Base-by-base conservation (phyloP, 2,797 vertebrate species). In the Bucorvus abyssinicus region DNA sequence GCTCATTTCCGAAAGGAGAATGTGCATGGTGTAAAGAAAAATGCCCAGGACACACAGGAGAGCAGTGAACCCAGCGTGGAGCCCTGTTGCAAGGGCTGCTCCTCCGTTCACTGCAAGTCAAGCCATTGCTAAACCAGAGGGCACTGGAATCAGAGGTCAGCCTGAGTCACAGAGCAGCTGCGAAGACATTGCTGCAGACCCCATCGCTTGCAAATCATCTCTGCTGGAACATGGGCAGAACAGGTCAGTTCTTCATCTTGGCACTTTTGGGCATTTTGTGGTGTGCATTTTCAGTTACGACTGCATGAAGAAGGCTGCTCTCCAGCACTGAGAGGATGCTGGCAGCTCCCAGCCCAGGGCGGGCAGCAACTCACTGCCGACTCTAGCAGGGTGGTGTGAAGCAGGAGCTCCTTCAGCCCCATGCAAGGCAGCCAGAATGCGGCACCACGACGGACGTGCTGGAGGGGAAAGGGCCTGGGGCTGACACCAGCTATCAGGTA, bases 391-490 rank as follows among this genome's bases (percentile, higher is more conserved):
- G 23, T 1, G 5, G 20, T 23, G 52, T 42, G 27, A 52, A 61
- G 30, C 2, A 2, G 29, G 30, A 83, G 45, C 22, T 74, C 36
- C 56, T 36, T 18, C 71, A 21, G 44, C 24, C 24, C 20, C 0
- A 4, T 1, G 1, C 7, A 4, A 59, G 26, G 56, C 2, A 7
- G 22, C 50, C 8, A 1, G 42, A 9, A 44, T 10, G 52, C 11
- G 6, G 69, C 53, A 23, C 29, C 1, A 2, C 2, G 21, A 2
- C 4, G 2, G 19, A n/a, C 40, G 15, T 2, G 0, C 9, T 26
- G 50, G 38, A 71, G 47, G 40, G 38, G 55, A 84, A 87, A 27
- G 22, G 20, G 13, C 40, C 30, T 3, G 1, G 70, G 34, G 32
- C 12, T 61, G 17, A 36, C 7, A 8, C 32, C 38, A 47, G 19